Evolutionary conservation across 2,113 vertebrate genomes (phyloP).

Genomic region (Fregata magnificens): DNA sequence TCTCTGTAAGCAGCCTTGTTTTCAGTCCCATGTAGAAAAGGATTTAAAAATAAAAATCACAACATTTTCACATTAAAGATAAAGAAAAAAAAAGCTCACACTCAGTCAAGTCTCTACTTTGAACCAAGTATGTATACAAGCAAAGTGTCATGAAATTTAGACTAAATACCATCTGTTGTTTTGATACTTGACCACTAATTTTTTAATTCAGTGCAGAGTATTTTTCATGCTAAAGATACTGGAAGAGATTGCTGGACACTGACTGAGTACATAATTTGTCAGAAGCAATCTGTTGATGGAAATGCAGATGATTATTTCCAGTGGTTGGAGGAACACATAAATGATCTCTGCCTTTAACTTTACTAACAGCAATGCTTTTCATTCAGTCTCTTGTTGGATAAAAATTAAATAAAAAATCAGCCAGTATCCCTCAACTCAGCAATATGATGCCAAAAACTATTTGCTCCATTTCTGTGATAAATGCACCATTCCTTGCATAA

Average conservation of each 20-base stretch:
- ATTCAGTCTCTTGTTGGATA: neutral
- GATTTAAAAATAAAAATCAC: neutral
- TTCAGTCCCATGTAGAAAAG: neutral
- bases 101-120: neutral
- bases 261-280: conserved; percentile 32
- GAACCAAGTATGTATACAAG: neutral
- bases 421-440: neutral
- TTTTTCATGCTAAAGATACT: neutral
- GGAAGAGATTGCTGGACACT: neutral
- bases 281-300: neutral
- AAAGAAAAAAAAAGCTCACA: neutral
- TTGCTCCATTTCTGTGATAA: neutral
- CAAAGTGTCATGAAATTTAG: neutral
- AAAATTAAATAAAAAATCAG: neutral
- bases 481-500: neutral
- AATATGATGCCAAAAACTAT: neutral
- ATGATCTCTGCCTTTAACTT: neutral
- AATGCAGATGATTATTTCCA: neutral
- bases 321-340: neutral
- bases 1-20: neutral
- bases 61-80: neutral
- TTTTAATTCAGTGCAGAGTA: neutral
- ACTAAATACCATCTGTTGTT: neutral
- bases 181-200: neutral
- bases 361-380: neutral